Base-by-base conservation (phyloP, 2,797 vertebrate genomes). In the Aeoliscus strigatus region DNA sequence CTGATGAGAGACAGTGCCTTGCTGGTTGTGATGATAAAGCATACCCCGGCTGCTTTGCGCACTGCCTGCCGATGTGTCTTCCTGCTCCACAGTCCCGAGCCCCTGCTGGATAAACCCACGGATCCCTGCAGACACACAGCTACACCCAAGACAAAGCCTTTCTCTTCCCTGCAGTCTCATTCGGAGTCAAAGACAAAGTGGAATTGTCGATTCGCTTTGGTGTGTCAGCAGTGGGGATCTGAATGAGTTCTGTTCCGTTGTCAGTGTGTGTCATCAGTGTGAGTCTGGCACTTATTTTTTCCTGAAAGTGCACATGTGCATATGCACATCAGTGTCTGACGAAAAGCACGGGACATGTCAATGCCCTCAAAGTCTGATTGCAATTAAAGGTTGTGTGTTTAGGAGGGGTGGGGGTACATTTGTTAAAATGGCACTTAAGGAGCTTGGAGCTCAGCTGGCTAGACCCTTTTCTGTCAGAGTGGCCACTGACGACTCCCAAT, bases 401-500 rank as follows among this genome's bases (percentile, higher is more conserved):
- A n/a, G n/a, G n/a, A 84, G 66, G 71, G 48, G 49, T 46, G 59
- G 64, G 70, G 61, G 71, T 51, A 66, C 72, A 66, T 68, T 66
- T 80, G 77, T 84, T 80, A 79, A 82, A 84, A 82, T 79, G 75
- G 71, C 82, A 84, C 81, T 85, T 79, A 79, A 81, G 75, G 77
- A 78, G 65, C 77, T 12, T 25, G 51, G 55, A 74, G 78, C 80
- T 80, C 65, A 73, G 73, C 74, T 75, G 76, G 77, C 71, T 49
- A 66, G 79, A 77, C 66, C 78, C 72, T 62, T 81, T 83, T 77
- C 66, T 67, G 65, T 79, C 74, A 61, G 71, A 77, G 81, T 73
- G 75, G 71, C 66, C 57, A 8, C 77, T 75, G 81, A 79, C 55
- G 73, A 77, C 79, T 84, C 82, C 75, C 80, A 73, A 74, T 79